A percentile compares a stretch with the other conserved stretches of the same genome.
Evolutionary conservation across 1,140 invertebrate genomes (phyloP).

Genomic region (Pseudomyrmex cubaensis): DNA sequence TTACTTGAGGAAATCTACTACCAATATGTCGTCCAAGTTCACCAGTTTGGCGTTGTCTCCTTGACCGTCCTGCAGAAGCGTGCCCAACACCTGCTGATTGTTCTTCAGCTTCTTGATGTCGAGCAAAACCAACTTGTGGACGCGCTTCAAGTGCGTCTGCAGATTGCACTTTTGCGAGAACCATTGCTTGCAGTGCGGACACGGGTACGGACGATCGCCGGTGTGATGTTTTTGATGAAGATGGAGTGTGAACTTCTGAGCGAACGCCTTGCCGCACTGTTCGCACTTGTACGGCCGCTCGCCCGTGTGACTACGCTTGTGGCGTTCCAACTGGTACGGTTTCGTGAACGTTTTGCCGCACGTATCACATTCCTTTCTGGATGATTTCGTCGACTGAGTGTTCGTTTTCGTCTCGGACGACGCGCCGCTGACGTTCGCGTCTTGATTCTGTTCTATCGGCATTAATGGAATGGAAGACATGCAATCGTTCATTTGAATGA

Average conservation of each 20-base stretch:
- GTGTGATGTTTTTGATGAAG: slow-evolving; percentile 88
- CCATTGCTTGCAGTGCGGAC: slow-evolving; percentile 84
- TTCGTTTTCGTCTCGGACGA: neutral
- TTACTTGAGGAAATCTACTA: slow-evolving; percentile 75
- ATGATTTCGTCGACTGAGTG: slow-evolving; percentile 34
- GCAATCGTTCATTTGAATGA: slow-evolving; percentile 64
- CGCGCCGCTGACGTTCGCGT: neutral
- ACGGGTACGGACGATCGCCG: slow-evolving; percentile 85
- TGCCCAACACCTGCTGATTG: slow-evolving; percentile 68
- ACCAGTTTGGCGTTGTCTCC: slow-evolving; percentile 66
- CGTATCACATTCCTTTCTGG: slow-evolving; percentile 78
- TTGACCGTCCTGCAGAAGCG: slow-evolving; percentile 67
- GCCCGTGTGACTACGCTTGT: slow-evolving; percentile 88
- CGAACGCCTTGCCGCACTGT: slow-evolving; percentile 88
- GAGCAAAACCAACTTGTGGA: slow-evolving; percentile 79
- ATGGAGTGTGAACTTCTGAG: slow-evolving; percentile 88
- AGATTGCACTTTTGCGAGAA: slow-evolving; percentile 88
- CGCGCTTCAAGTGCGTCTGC: slow-evolving; percentile 87
- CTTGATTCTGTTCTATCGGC: slow-evolving; percentile 31
- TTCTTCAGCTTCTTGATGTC: slow-evolving; percentile 71
- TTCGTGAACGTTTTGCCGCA: slow-evolving; percentile 83
- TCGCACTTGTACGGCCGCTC: slow-evolving; percentile 89
- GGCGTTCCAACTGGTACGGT: slow-evolving; percentile 81
- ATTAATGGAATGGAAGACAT: slow-evolving; percentile 54
- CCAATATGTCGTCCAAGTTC: slow-evolving; percentile 77